Conservation (phyloP, 2,797 vertebrate species). For the Enteromius unitaeniatus region DNA sequence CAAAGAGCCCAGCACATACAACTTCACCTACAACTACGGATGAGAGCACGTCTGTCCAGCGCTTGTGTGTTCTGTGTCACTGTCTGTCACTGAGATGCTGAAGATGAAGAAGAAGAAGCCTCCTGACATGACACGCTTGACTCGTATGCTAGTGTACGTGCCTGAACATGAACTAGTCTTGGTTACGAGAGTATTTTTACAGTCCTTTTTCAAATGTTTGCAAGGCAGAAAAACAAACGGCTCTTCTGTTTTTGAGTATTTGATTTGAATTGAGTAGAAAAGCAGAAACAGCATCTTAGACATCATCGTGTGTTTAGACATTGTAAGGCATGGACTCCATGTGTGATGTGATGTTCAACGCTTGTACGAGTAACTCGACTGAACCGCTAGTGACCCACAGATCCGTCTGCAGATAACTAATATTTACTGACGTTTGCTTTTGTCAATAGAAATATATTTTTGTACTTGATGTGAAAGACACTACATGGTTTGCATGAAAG, state of each 20-base stretch:
- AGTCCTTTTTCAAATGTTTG: constrained; percentile 19
- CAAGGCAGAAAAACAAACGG: constrained; percentile 1
- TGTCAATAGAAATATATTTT: constrained; percentile 75
- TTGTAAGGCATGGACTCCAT: neutral
- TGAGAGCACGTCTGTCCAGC: constrained; percentile 73
- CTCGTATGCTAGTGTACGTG: constrained; percentile 18
- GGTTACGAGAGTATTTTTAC: constrained; percentile 8
- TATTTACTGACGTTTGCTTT: constrained; percentile 59
- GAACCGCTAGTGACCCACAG: neutral
- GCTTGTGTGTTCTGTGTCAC: constrained; percentile 55
- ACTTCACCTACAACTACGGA: constrained; percentile 98
- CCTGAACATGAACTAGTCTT: constrained; percentile 10
- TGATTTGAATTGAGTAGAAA: neutral
- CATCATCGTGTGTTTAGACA: constrained; percentile 13
- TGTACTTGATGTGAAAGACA: constrained; percentile 74
- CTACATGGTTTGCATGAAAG: constrained; percentile 50
- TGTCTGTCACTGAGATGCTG: neutral
- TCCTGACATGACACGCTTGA: neutral
- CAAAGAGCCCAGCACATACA: constrained; percentile 98
- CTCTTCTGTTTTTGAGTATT: constrained; percentile 5
- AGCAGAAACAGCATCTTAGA: neutral
- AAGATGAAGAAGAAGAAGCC: neutral
- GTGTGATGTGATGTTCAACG: constrained; percentile 2
- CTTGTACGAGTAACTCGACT: constrained; percentile 8
- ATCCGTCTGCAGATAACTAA: constrained; percentile 55